Conservation (phyloP, 2,113 vertebrate genomes). For the Cepphus grylle region DNA sequence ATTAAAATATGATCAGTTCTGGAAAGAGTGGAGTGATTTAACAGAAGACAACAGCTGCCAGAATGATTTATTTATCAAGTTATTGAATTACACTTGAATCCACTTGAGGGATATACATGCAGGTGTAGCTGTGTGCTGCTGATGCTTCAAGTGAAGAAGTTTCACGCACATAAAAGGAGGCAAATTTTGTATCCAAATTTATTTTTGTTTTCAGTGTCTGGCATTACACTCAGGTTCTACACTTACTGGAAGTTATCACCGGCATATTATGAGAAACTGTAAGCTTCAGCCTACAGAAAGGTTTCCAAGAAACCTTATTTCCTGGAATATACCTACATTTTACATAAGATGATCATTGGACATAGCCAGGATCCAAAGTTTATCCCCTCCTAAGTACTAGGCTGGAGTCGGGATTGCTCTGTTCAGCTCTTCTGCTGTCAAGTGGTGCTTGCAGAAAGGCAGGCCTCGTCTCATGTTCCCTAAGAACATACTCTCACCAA, state of each 20-base stretch:
- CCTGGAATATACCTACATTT: background rate
- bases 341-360: background rate
- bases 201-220: background rate
- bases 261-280: background rate
- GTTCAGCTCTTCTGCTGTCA: background rate
- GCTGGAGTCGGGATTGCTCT: background rate
- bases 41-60: background rate
- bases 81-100: slow-evolving; percentile 29
- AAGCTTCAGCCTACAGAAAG: background rate
- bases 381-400: background rate
- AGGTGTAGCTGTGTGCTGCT: background rate
- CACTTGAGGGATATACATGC: background rate
- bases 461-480: background rate
- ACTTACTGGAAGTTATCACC: background rate
- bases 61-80: slow-evolving; percentile 15
- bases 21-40: background rate
- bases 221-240: background rate
- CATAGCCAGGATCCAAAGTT: background rate
- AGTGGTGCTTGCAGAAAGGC: background rate
- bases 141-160: background rate
- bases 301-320: background rate
- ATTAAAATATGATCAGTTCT: slow-evolving; percentile 14
- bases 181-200: background rate
- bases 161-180: background rate
- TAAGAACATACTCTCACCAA: background rate